Evolutionary conservation across 1,140 invertebrate genomes (phyloP), one percentile per base, ranked within the genome.

Genomic region (Tetragonula clypearis): DNA sequence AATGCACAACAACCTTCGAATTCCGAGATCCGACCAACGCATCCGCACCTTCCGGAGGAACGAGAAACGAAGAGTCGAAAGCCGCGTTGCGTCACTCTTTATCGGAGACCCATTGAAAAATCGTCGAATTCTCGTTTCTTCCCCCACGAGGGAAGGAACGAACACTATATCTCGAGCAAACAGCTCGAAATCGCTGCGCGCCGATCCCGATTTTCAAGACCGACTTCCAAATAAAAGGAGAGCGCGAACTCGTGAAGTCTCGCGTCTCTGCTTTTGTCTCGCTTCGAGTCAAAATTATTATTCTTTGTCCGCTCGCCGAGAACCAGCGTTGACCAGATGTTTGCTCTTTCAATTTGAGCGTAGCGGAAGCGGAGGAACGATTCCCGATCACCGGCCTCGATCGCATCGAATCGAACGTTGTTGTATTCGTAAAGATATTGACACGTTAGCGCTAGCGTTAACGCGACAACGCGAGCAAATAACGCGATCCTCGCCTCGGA

Each of bases 341-440:
- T 84, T 79, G 26, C 41, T 76, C 8, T 53, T 79, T 53, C 82
- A 84, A 84, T 84, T 84, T 30, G 82, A 71, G n/a, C 58, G 56
- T n/a, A 76, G n/a, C 62, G 62, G 74, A 78, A 74, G 75, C 80
- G 71, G 49, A 11, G 69, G 76, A 53, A 35, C 62, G 66, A 1
- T 62, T 83, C 80, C 30, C 15, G 56, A 21, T 49, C 84, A 74
- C 76, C 30, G 65, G 62, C 12, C 82, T 58, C 2, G 30, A 62
- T 81, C 73, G 60, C n/a, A 75, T 87, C 77, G 41, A 76, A 76
- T 41, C 81, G 74, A 23, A 21, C 79, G 80, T 68, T 30, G 85
- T 90, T 86, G 82, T 78, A 69, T 79, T 75, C 77, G 87, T 81
- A 80, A 73, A 68, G 77, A 87, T 90, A 90, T 90, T 87, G 79